A percentile compares a stretch with the other conserved stretches of the same genome.
phyloP scores from a whole-genome alignment of 2,888 invertebrate species.

The Tiphia femorata region DNA sequence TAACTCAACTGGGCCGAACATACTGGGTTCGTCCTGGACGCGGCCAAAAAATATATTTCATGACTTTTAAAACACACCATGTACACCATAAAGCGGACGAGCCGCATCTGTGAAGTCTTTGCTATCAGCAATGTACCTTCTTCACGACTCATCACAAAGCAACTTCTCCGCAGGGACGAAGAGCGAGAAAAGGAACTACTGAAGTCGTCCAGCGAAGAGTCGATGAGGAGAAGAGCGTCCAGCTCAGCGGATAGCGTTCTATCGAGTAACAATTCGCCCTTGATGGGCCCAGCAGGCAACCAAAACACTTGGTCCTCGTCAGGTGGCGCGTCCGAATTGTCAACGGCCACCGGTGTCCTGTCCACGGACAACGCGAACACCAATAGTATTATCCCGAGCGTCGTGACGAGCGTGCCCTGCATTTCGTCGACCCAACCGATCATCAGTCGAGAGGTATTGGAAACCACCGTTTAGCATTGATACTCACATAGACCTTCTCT shows the following conservation, averaged over 20 bases:
- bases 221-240: slow-evolving; percentile 73
- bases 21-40: too few relatives aligned
- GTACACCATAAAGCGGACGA: too few relatives aligned
- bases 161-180: slow-evolving; percentile 73
- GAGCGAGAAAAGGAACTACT: slow-evolving; percentile 76
- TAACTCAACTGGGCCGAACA: too few relatives aligned
- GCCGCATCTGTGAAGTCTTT: too few relatives aligned
- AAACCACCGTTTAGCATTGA: slow-evolving; percentile 75
- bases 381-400: slow-evolving; percentile 59
- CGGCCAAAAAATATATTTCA: too few relatives aligned
- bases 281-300: slow-evolving; percentile 63
- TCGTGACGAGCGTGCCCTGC: slow-evolving; percentile 63
- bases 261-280: slow-evolving; percentile 71
- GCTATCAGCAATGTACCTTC: too few relatives aligned
- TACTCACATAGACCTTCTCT: slow-evolving; percentile 29
- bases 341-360: slow-evolving; percentile 43
- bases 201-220: slow-evolving; percentile 76
- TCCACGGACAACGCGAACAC: slow-evolving; percentile 49
- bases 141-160: too few relatives aligned
- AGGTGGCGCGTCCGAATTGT: slow-evolving; percentile 62
- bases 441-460: slow-evolving; percentile 76
- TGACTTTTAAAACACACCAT: too few relatives aligned
- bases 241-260: slow-evolving; percentile 74
- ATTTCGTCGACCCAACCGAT: slow-evolving; percentile 62
- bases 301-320: slow-evolving; percentile 66